phyloP scores from a whole-genome alignment of 37 sponge, comb jelly and placozoan species.

The Petrosia ficiformis region DNA sequence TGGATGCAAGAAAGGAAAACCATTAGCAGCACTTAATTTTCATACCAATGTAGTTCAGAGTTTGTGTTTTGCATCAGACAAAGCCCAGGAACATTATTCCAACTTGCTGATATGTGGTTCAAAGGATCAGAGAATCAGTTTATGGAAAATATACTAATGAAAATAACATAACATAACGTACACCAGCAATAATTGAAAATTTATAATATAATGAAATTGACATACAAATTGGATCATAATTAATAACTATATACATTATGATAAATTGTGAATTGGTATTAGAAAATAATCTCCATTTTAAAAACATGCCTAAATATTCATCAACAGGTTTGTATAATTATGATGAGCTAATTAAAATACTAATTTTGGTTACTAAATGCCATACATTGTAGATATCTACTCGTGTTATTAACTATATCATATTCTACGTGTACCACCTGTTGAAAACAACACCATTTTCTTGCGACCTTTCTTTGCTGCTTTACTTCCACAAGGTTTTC shows the following conservation, averaged over 20 bases:
- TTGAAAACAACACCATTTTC: constrained; percentile 78
- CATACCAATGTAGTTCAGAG: constrained; percentile 34
- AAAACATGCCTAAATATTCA: no score
- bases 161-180: background rate
- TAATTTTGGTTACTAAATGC: no score
- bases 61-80: constrained; percentile 34
- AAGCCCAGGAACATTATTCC: constrained; percentile 8
- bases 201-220: no score
- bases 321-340: no score
- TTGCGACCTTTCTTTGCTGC: constrained; percentile 71
- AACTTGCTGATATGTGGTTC: constrained; percentile 68
- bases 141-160: constrained; percentile 65
- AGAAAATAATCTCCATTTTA: no score
- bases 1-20: constrained; percentile 70
- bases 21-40: constrained; percentile 68
- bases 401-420: no score
- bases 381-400: no score
- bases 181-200: background rate
- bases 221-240: no score
- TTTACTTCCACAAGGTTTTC: constrained; percentile 36
- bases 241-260: no score
- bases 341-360: no score
- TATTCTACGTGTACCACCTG: constrained; percentile 50
- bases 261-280: no score
- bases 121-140: constrained; percentile 59